Evolutionary conservation across 2,113 vertebrate genomes (phyloP), one percentile per base, ranked within the genome.

Genomic region (Eublepharis macularius): DNA sequence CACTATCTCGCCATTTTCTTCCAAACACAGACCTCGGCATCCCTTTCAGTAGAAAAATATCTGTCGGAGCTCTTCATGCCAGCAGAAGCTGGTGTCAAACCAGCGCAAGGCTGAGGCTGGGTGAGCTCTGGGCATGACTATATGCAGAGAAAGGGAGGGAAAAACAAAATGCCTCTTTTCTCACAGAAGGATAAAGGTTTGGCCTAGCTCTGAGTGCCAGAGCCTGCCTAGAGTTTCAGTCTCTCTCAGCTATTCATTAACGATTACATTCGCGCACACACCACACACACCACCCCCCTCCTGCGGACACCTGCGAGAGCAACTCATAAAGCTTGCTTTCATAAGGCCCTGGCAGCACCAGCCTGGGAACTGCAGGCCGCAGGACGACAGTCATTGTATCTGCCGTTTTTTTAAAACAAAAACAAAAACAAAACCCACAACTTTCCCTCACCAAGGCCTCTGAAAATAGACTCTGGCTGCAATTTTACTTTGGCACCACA

Each of bases 281-380:
- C 60, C 66, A 51, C 45, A 70, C 65, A 81, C n/a, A 80, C 79
- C 17, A 9, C 21, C 69, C 39, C 51, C 69, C 74, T 77, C 94
- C 94, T 95, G 88, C 57, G 92, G 96, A 96, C 97, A 97, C 97
- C 97, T 97, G 97, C 96, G 88, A 94, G 95, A 94, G 89, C 87
- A 1, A 88, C 93, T 92, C 95, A 97, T 97, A 97, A 97, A 97
- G 96, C 95, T 49, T 19, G 94, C 97, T 96, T 97, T 97, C 96
- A 97, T 95, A 88, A 94, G 90, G 76, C 93, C 34, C 96, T 97
- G 96, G 97, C 97, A 97, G 93, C 94, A 89, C 91, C 95, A 93
- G 94, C 96, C 91, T 97, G 97, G 96, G 96, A 97, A 97, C 95
- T 70, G 94, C 95, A 93, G 96, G 92, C 94, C 87, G 93, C 91